Evolutionary conservation across 1,140 invertebrate genomes (phyloP).

Genomic region (Neelides sp.): DNA sequence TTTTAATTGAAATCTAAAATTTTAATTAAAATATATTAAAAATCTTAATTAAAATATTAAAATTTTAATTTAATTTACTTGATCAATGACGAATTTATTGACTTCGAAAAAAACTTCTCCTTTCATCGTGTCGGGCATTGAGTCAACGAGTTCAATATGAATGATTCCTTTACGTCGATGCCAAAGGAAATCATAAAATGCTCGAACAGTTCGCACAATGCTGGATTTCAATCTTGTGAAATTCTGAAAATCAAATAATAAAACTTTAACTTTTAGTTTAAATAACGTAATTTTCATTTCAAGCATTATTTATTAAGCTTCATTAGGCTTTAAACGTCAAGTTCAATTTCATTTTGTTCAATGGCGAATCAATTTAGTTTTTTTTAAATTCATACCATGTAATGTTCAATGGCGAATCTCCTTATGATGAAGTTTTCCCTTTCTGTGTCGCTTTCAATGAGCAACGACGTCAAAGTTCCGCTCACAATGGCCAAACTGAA

Average conservation of each 20-base stretch:
- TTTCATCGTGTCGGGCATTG: slow-evolving; percentile 22
- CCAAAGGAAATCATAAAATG: slow-evolving; percentile 28
- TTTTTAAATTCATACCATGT: slow-evolving; percentile 16
- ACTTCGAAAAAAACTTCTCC: slow-evolving; percentile 25
- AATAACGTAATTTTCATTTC: not conserved
- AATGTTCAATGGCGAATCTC: slow-evolving; percentile 18
- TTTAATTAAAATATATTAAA: not conserved
- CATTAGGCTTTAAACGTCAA: too few species aligned
- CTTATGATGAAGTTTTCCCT: slow-evolving; percentile 20
- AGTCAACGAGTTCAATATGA: slow-evolving; percentile 19
- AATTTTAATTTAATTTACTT: slow-evolving; percentile 7
- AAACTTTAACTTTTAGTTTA: not conserved
- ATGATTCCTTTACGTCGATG: slow-evolving; percentile 20
- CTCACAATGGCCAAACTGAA: slow-evolving; percentile 17
- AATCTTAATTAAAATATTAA: not conserved
- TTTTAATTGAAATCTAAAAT: not conserved
- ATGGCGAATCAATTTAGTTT: too few species aligned
- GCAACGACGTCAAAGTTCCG: slow-evolving; percentile 21
- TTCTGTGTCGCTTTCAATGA: slow-evolving; percentile 27
- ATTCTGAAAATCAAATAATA: slow-evolving; percentile 3
- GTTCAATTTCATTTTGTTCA: too few species aligned
- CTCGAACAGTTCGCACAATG: not conserved
- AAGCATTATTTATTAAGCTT: too few species aligned
- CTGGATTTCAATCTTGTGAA: slow-evolving; percentile 7
- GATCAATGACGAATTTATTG: slow-evolving; percentile 27